These are phyloP conservation scores for Gymnoscopelus microlampas DNA, from an alignment of 2,797 vertebrate species.

Conservation along the genomic window DNA sequence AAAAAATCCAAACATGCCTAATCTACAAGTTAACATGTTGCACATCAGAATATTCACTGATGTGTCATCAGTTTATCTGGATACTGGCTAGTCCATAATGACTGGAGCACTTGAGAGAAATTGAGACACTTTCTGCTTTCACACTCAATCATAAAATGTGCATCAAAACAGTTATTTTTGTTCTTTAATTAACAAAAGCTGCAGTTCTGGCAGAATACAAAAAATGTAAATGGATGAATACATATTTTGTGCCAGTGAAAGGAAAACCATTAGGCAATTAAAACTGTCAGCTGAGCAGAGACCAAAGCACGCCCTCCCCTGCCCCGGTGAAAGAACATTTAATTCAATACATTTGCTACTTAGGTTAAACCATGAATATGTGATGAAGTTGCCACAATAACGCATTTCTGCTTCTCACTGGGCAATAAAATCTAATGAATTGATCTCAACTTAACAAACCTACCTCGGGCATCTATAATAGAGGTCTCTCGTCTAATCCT, in stretches of 20 bases:
- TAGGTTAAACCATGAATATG: slow-evolving; percentile 99
- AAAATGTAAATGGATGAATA: slow-evolving; percentile 66
- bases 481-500: slow-evolving; percentile 93
- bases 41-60: background rate
- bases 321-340: slow-evolving; percentile 91
- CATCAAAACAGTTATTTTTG: slow-evolving; percentile 57
- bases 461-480: slow-evolving; percentile 92
- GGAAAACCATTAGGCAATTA: slow-evolving; percentile 89
- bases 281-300: slow-evolving; percentile 98
- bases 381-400: slow-evolving; percentile 99
- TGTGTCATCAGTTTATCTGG: background rate
- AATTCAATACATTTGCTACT: slow-evolving; percentile 99
- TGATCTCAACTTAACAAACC: slow-evolving; percentile 99
- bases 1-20: too few species aligned
- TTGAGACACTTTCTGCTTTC: slow-evolving; percentile 11
- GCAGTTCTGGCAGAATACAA: slow-evolving; percentile 48
- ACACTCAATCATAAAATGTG: slow-evolving; percentile 48
- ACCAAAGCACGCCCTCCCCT: slow-evolving; percentile 66
- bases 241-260: slow-evolving; percentile 77
- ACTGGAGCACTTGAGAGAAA: background rate
- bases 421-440: slow-evolving; percentile 99
- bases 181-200: slow-evolving; percentile 49
- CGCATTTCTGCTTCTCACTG: slow-evolving; percentile 97
- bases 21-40: too few species aligned
- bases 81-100: background rate